These are phyloP conservation scores for Papilio glaucus DNA, from an alignment of 1,140 invertebrate genomes.

Conservation along the genomic window DNA sequence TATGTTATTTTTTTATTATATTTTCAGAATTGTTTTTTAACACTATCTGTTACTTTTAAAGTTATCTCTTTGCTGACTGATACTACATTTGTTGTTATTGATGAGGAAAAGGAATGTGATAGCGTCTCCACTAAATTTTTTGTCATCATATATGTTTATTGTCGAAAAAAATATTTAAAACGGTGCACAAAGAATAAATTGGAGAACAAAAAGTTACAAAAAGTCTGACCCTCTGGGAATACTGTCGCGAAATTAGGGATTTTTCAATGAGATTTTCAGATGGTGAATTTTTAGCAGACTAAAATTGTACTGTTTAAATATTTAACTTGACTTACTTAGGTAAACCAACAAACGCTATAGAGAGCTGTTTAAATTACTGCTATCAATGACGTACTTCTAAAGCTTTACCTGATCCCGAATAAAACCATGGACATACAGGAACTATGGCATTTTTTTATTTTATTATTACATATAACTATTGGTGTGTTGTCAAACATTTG, in stretches of 20 bases:
- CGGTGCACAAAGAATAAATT: background rate
- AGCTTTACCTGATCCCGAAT: too few species aligned
- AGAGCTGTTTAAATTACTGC: too few species aligned
- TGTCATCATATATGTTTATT: background rate
- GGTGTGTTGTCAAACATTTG: background rate
- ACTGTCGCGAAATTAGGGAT: conserved; percentile 8
- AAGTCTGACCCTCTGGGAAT: conserved; percentile 1
- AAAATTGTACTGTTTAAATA: background rate
- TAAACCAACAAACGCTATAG: too few species aligned
- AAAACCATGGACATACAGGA: background rate
- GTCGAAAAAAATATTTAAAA: background rate
- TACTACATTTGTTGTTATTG: background rate
- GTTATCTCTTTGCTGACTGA: background rate
- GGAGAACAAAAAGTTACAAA: background rate
- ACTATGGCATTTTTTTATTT: background rate
- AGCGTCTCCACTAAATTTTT: background rate
- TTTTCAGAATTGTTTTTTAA: background rate
- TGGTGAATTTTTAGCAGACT: background rate
- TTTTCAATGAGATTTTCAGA: too few species aligned
- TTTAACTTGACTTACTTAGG: too few species aligned
- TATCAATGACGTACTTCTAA: too few species aligned
- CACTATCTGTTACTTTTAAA: background rate
- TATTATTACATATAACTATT: background rate
- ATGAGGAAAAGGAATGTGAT: background rate
- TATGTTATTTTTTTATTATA: background rate